Evolutionary conservation across 2,113 vertebrate species (phyloP).

Genomic region (Cephalopholis sonnerati): DNA sequence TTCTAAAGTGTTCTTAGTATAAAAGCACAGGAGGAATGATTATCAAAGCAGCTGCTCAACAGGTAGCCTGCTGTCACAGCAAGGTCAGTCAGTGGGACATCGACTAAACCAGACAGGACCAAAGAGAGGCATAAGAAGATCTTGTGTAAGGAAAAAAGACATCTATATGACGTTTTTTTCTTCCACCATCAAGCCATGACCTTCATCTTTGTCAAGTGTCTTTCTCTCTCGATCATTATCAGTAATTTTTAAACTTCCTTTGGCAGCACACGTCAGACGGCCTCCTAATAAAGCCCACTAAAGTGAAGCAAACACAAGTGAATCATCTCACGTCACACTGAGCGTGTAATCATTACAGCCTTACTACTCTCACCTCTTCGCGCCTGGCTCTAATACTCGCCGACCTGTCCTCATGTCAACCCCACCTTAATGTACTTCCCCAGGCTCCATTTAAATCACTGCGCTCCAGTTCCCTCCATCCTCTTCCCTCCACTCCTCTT

Average conservation of each 20-base stretch:
- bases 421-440: conserved; percentile 74
- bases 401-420: conserved; percentile 71
- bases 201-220: background rate
- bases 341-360: conserved; percentile 53
- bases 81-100: background rate
- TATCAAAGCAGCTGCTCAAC: background rate
- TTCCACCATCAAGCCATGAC: background rate
- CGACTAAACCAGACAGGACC: background rate
- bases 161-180: background rate
- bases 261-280: background rate
- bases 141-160: background rate
- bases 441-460: conserved; percentile 68
- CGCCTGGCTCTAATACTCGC: conserved; percentile 52
- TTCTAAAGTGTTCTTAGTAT: background rate
- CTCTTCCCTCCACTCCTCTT: conserved; percentile 34
- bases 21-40: conserved; percentile 8
- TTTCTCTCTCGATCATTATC: background rate
- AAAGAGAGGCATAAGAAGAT: background rate
- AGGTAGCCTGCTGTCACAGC: background rate
- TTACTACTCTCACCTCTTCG: conserved; percentile 52
- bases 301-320: conserved; percentile 26
- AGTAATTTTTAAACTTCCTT: background rate
- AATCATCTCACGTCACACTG: conserved; percentile 50
- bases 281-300: background rate
- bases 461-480: conserved; percentile 56